Evolutionary conservation across 1,140 invertebrate genomes (phyloP).

Genomic region (Panulirus ornatus): DNA sequence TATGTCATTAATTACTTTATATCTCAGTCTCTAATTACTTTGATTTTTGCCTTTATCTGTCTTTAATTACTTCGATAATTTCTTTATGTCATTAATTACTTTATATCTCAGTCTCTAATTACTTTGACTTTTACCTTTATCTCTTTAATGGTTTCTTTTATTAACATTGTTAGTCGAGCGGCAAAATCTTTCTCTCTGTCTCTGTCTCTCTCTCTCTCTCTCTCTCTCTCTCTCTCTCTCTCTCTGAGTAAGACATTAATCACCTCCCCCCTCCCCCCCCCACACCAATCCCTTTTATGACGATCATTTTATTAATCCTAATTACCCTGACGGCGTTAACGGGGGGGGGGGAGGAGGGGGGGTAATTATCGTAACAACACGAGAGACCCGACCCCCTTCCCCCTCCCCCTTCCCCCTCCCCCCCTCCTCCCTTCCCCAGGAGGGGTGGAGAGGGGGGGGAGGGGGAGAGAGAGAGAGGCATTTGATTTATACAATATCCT

Average conservation of each 20-base stretch:
- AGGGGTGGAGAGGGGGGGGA: too few relatives aligned
- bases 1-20: too few relatives aligned
- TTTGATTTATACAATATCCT: too few relatives aligned
- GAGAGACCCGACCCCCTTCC: not conserved
- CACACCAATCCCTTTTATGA: conserved; percentile 10
- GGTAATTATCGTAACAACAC: not conserved
- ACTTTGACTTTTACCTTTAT: too few relatives aligned
- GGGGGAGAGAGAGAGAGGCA: too few relatives aligned
- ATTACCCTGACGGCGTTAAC: conserved; percentile 2
- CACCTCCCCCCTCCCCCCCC: not conserved
- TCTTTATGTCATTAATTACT: too few relatives aligned
- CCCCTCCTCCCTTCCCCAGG: not conserved
- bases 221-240: not conserved
- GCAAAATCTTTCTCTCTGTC: not conserved
- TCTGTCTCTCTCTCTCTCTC: not conserved
- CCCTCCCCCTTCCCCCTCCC: not conserved
- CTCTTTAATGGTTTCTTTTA: too few relatives aligned
- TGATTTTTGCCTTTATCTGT: too few relatives aligned
- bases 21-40: too few relatives aligned
- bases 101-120: too few relatives aligned
- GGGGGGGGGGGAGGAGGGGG: too few relatives aligned
- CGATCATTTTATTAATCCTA: conserved; percentile 22
- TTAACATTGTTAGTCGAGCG: not conserved
- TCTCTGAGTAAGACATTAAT: not conserved
- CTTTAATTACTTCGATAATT: too few relatives aligned